These are phyloP conservation scores for Chrysodeixis includens DNA, from an alignment of 2,888 invertebrate genomes.

Conservation along the genomic window DNA sequence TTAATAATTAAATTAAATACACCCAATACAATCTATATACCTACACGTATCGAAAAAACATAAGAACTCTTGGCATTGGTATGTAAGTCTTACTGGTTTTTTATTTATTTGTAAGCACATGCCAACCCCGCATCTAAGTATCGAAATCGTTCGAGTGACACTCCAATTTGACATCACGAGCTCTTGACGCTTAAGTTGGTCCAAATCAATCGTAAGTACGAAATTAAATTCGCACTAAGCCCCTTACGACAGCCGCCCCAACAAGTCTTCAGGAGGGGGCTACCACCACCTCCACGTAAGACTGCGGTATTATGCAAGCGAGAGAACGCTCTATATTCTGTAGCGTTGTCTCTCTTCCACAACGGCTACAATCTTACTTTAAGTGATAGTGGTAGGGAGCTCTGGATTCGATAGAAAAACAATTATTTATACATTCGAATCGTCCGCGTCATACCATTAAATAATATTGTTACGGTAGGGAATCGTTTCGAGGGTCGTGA, in stretches of 20 bases:
- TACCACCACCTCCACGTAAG: too few species aligned
- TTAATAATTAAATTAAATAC: too few species aligned
- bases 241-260: conserved; percentile 15
- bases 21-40: not conserved
- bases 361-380: too few species aligned
- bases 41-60: not conserved
- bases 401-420: not conserved
- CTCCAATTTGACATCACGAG: conserved; percentile 47
- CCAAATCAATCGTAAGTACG: conserved; percentile 51
- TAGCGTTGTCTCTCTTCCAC: too few species aligned
- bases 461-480: not conserved
- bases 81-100: conserved; percentile 11
- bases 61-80: not conserved
- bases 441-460: not conserved
- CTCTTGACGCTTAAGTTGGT: conserved; percentile 48
- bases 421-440: conserved; percentile 20
- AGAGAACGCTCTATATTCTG: too few species aligned
- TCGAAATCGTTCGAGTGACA: conserved; percentile 40
- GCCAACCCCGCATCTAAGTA: conserved; percentile 31
- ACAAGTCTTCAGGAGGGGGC: conserved; percentile 9
- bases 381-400: too few species aligned
- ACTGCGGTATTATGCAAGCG: too few species aligned
- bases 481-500: not conserved
- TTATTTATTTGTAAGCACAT: conserved; percentile 42
- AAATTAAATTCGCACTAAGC: conserved; percentile 49